Conservation (phyloP, 2,888 invertebrate species). For the Rhagonycha fulva region DNA sequence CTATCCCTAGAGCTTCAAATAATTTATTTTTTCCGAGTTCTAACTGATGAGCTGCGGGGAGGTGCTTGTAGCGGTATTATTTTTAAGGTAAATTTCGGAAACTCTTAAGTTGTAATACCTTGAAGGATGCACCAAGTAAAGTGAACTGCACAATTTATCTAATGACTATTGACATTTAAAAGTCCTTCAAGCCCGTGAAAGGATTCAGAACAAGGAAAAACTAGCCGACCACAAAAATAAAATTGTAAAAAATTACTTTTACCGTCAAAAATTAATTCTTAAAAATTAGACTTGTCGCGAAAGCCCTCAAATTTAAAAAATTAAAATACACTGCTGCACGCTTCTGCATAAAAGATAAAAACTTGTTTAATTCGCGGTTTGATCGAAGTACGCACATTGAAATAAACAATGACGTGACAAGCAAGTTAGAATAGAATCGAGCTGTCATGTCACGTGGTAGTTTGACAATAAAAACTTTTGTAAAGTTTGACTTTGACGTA, state of each 20-base stretch:
- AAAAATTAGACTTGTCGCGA: neutral
- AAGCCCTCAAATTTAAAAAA: neutral
- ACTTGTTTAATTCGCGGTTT: neutral
- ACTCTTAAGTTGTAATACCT: neutral
- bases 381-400: neutral
- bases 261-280: too few species aligned
- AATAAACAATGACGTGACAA: neutral
- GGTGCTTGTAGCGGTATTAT: too few species aligned
- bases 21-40: too few species aligned
- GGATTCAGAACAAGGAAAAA: neutral
- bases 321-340: neutral
- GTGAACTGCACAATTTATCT: neutral
- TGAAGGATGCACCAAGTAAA: neutral
- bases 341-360: neutral
- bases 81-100: neutral
- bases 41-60: too few species aligned
- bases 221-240: neutral
- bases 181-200: neutral
- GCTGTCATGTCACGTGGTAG: slow-evolving; percentile 31
- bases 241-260: neutral
- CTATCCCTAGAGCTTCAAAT: too few species aligned
- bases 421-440: slow-evolving; percentile 8
- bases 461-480: slow-evolving; percentile 34
- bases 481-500: slow-evolving; percentile 20
- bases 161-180: neutral